A percentile compares a stretch with the other conserved stretches of the same genome.
Conservation (phyloP, 2,113 vertebrate species). For the Lonchura striata region DNA sequence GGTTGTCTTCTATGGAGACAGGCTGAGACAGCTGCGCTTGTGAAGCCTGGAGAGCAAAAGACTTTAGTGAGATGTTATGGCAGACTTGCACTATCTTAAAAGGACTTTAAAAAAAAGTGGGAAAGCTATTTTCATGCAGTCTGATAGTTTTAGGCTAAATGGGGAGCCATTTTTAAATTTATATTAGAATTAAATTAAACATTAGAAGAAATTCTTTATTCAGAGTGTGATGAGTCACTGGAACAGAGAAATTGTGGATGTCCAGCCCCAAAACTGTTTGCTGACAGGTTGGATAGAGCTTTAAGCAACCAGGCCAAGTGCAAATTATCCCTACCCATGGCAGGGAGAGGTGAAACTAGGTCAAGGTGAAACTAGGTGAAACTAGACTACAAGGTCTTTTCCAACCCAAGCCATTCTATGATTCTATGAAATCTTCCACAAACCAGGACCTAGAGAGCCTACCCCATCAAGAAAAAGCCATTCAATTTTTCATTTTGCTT, state of each 20-base stretch:
- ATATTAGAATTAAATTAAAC: background rate
- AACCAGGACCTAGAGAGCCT: background rate
- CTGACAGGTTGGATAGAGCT: background rate
- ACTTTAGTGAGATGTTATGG: background rate
- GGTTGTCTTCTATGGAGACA: background rate
- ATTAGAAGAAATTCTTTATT: background rate
- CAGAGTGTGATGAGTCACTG: background rate
- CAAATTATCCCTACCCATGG: background rate
- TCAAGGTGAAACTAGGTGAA: no score
- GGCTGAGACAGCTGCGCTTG: background rate
- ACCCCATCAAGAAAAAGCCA: background rate
- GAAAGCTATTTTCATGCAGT: background rate
- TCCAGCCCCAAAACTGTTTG: accelerated
- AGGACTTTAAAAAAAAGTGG: background rate
- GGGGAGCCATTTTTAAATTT: background rate
- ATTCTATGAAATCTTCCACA: background rate
- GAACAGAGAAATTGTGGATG: background rate
- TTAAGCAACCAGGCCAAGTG: background rate
- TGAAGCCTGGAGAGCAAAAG: background rate
- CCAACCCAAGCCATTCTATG: background rate
- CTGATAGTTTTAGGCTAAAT: background rate
- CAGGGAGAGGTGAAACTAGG: background rate
- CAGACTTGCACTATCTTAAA: background rate
- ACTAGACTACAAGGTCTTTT: background rate
- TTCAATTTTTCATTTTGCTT: background rate